A percentile compares a stretch with the other conserved stretches of the same genome.
Conservation (phyloP, 2,888 invertebrate genomes). For the Andrena hattorfiana region DNA sequence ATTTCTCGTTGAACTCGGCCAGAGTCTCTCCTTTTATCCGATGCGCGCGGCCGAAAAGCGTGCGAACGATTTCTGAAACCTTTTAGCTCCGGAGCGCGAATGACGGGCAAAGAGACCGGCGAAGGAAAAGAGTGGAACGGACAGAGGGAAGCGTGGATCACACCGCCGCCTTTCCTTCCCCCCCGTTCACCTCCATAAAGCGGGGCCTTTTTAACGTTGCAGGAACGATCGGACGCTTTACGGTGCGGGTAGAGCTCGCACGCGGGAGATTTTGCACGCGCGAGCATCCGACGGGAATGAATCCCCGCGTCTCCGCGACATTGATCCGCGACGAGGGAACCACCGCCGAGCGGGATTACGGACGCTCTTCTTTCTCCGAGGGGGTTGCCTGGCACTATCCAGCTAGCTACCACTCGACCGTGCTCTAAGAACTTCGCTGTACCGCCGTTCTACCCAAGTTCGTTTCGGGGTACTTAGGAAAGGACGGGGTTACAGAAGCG, state of each 20-base stretch:
- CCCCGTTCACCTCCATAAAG: constrained; percentile 17
- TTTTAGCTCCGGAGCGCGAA: constrained; percentile 61
- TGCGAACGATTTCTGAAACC: constrained; percentile 66
- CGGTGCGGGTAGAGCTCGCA: neutral
- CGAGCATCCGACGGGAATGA: no score
- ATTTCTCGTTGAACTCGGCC: constrained; percentile 60
- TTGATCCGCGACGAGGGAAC: neutral
- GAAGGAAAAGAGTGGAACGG: constrained; percentile 45
- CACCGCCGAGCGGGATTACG: no score
- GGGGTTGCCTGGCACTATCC: no score
- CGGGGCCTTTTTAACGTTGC: constrained; percentile 36
- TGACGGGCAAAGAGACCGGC: constrained; percentile 49
- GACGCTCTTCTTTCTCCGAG: no score
- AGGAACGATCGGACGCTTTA: neutral
- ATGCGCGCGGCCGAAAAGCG: constrained; percentile 57
- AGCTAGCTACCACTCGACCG: no score
- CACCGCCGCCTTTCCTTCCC: constrained; percentile 12
- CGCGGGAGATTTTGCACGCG: no score
- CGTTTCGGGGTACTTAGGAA: no score
- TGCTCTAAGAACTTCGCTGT: no score
- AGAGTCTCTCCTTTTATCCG: constrained; percentile 56
- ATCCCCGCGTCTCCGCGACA: neutral
- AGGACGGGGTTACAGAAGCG: no score
- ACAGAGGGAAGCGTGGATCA: constrained; percentile 50
- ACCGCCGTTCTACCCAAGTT: no score